A percentile compares a stretch with the other conserved stretches of the same genome.
These are phyloP conservation scores for Plecotus auritus DNA, from an alignment of 2,113 vertebrate genomes.

Conservation along the genomic window DNA sequence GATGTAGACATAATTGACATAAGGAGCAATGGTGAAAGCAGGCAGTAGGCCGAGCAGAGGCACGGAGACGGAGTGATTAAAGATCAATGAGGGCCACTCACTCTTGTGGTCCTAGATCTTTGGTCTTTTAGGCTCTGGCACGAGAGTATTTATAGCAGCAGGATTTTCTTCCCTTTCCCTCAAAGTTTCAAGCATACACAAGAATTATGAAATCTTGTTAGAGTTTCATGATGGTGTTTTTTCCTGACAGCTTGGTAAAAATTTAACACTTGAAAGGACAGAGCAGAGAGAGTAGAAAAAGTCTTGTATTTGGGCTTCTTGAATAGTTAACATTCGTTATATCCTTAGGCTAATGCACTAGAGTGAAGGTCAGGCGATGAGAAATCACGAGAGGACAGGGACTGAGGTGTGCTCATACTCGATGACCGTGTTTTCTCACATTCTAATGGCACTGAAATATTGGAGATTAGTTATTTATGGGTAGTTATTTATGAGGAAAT, in stretches of 20 bases:
- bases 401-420: background rate
- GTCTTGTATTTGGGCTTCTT: slow-evolving; percentile 32
- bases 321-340: background rate
- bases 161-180: background rate
- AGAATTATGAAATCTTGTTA: background rate
- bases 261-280: background rate
- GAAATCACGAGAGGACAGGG: background rate
- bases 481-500: background rate
- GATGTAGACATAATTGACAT: background rate
- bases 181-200: background rate
- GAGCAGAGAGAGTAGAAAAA: background rate
- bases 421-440: background rate
- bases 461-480: background rate
- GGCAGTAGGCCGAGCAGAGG: background rate
- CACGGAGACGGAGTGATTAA: fast-evolving
- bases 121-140: background rate
- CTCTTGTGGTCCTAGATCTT: background rate
- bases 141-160: background rate
- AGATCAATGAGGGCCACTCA: background rate
- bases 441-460: background rate
- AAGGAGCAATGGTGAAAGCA: background rate
- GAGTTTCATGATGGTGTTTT: background rate
- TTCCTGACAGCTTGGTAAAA: slow-evolving; percentile 25
- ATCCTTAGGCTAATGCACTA: background rate
- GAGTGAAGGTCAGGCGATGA: background rate